Evolutionary conservation across 2,888 invertebrate genomes (phyloP), one percentile per base, ranked within the genome.

Genomic region (Drosophila gaucha): DNA sequence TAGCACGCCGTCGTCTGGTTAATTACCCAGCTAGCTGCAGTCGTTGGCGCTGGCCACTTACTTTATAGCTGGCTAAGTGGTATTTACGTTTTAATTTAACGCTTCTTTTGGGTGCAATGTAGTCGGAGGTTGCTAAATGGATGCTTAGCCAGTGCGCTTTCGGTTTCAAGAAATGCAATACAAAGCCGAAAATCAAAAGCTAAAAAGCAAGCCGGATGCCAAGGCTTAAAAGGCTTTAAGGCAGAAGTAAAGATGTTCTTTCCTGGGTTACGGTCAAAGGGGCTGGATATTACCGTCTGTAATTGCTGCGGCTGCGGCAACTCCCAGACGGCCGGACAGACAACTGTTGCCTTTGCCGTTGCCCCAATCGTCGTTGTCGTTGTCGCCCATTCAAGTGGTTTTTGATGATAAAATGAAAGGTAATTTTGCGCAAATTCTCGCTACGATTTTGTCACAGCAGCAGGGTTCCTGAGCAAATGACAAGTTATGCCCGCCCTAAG

Each of bases 371-470:
- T 18, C 31, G 38, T 36, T 46, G 64, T 49, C 43, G 55, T 52
- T 64, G 59, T 58, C 70, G 62, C 58, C 73, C 73, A 84, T 89
- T 90, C 90, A 90, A 90, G 90, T 90, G 90, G 88, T 90, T 86
- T 89, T 90, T 90, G 89, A 88, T 89, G 86, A 85, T 75, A 89
- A 89, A 90, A 90, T 89, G 89, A 90, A 91, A 90, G 90, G 90
- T 90, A 91, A 90, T 91, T 90, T 90, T 79, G 86, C 80, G 84
- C 69, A 82, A 89, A 84, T 82, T 69, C 69, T 67, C 46, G 70
- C 63, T 54, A 60, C 67, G 83, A 74, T 82, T 79, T 76, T 64
- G 56, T 55, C 66, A 52, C 80, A 43, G 51, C 80, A 39, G 51
- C 62, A 56, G 70, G 79, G 79, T 67, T 38, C 66, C 78, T 38